These are phyloP conservation scores for Catonia carolina DNA, from an alignment of 2,888 invertebrate species.

Conservation along the genomic window DNA sequence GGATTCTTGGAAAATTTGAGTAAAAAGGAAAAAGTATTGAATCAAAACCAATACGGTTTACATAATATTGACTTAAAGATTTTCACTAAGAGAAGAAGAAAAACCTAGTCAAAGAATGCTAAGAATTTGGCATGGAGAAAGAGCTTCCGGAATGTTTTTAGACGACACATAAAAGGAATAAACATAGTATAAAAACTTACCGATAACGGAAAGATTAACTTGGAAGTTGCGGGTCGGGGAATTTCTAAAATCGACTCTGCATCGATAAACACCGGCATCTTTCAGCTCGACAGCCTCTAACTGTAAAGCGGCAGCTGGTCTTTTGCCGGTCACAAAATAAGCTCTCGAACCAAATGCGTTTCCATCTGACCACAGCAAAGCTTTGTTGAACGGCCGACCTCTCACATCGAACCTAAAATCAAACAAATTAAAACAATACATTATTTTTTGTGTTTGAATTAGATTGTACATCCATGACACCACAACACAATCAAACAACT, in stretches of 20 bases:
- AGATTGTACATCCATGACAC: neutral
- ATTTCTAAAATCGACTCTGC: constrained; percentile 50
- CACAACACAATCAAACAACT: too few relatives aligned
- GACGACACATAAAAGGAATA: too few relatives aligned
- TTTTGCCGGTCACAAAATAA: constrained; percentile 44
- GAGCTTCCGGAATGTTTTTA: too few relatives aligned
- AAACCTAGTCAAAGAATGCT: too few relatives aligned
- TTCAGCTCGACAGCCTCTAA: constrained; percentile 45
- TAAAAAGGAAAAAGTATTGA: too few relatives aligned
- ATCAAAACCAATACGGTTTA: too few relatives aligned
- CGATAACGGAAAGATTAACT: constrained; percentile 50
- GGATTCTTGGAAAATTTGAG: too few relatives aligned
- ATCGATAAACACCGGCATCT: constrained; percentile 45
- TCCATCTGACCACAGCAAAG: constrained; percentile 47
- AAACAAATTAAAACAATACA: neutral
- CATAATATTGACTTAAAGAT: too few relatives aligned
- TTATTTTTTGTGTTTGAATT: neutral
- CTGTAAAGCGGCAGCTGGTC: constrained; percentile 46
- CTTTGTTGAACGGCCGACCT: constrained; percentile 46
- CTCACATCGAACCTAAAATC: constrained; percentile 47
- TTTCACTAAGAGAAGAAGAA: too few relatives aligned
- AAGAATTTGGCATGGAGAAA: too few relatives aligned
- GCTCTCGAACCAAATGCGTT: constrained; percentile 48
- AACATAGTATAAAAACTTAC: too few relatives aligned
- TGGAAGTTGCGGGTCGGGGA: constrained; percentile 51